Conservation (phyloP, 1,140 invertebrate species). For the Bombus pyrosoma region DNA sequence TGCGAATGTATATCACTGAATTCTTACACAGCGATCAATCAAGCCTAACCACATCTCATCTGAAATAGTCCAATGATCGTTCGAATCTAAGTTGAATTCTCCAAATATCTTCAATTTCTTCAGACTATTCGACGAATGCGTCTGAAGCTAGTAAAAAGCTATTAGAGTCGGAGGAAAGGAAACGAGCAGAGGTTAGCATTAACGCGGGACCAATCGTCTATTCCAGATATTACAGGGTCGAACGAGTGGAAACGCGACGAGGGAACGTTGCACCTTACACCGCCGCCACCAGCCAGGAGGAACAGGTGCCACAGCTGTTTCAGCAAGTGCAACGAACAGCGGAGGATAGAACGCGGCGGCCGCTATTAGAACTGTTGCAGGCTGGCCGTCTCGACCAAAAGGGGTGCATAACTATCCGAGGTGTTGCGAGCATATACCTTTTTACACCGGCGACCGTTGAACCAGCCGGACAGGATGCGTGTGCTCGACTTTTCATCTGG, state of each 20-base stretch:
- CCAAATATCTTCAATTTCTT: background rate
- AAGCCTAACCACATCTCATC: background rate
- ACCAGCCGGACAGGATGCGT: conserved; percentile 66
- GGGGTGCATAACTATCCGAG: conserved; percentile 77
- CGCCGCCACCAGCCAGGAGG: conserved; percentile 47
- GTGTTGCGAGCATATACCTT: conserved; percentile 56
- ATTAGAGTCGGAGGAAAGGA: background rate
- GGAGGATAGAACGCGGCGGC: conserved; percentile 63
- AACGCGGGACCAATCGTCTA: conserved; percentile 67
- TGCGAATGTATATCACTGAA: too few relatives aligned
- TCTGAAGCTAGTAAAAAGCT: background rate
- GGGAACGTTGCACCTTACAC: conserved; percentile 77
- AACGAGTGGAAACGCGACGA: conserved; percentile 53
- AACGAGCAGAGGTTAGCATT: conserved; percentile 55
- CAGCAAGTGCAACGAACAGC: conserved; percentile 78
- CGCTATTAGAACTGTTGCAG: conserved; percentile 76
- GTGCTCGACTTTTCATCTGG: conserved; percentile 53
- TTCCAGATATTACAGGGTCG: conserved; percentile 68
- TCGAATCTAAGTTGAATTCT: too few relatives aligned
- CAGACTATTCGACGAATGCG: conserved; percentile 12
- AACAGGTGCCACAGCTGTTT: conserved; percentile 80
- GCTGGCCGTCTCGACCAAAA: conserved; percentile 62
- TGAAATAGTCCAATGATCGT: background rate
- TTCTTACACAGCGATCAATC: background rate
- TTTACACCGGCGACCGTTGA: conserved; percentile 72